Conservation (phyloP, 2,113 vertebrate species). For the Callipepla squamata region DNA sequence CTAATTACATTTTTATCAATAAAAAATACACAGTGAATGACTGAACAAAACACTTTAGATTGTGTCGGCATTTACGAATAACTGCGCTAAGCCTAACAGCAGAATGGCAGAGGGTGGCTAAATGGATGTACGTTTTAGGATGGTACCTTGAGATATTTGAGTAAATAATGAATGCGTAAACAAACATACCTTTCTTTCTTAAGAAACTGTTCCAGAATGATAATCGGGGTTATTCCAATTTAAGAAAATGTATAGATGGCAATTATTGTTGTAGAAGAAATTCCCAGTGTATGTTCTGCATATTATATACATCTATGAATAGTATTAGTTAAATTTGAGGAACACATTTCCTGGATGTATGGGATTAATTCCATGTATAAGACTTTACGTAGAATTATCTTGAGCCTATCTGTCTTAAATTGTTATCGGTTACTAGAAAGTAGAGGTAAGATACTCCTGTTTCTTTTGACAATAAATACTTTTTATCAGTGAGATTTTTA, state of each 20-base stretch:
- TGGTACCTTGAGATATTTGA: background rate
- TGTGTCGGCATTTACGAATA: background rate
- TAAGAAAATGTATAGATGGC: background rate
- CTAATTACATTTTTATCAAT: constrained; percentile 51
- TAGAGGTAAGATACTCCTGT: background rate
- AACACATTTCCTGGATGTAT: background rate
- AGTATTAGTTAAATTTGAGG: background rate
- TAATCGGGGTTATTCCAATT: background rate
- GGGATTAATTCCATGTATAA: background rate
- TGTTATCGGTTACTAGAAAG: background rate
- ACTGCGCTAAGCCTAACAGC: background rate
- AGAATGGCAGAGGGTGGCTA: background rate
- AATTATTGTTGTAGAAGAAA: background rate
- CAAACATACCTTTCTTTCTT: background rate
- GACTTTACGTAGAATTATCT: background rate
- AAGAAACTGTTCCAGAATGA: background rate
- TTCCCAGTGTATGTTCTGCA: background rate
- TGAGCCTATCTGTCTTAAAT: background rate
- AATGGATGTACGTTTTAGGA: background rate
- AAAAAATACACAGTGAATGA: background rate
- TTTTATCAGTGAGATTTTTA: background rate
- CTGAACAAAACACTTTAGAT: background rate
- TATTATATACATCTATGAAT: background rate
- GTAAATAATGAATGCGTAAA: background rate
- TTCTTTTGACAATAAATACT: background rate